Evolutionary conservation across 2,113 vertebrate genomes (phyloP), one percentile per base, ranked within the genome.

Genomic region (Damaliscus lunatus): DNA sequence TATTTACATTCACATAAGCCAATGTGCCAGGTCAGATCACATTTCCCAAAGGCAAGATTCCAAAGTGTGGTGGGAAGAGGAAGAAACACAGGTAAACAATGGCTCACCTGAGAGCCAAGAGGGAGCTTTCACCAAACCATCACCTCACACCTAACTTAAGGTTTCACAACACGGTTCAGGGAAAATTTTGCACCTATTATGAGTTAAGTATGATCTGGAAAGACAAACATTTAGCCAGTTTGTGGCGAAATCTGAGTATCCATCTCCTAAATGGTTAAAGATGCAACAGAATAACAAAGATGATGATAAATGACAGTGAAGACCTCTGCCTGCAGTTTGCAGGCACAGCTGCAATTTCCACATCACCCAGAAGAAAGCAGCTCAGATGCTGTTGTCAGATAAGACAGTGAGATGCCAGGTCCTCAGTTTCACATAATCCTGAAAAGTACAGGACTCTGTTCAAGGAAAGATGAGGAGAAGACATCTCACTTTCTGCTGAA

Each of bases 251-350:
- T 64, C 60, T 33, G 31, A 62, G 6, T 16, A 16, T 62, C 29
- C 29, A 16, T 7, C 60, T 62, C 6, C 60, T 33, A 33, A 62
- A 62, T 62, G 29, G 60, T 33, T 62, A 62, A 62, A 33, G 60
- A 33, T 7, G 31, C 3, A 64, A 33, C 14, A 33, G 14, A 64
- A 64, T 33, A 64, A 16, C 60, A 33, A 64, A 16, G 31, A 33
- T 0, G 14, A 64, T 16, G 60, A 33, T 33, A 2, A 7, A 64
- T 33, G 60, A 16, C 60, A 33, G 14, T 7, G 60, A 64, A 64
- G 31, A 33, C 31, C 6, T 31, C 60, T 16, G 29, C 0, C 29
- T 64, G 31, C 14, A 62, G 6, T 33, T 0, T 15, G 60, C 0
- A 0, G 13, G 60, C 29, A 8, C 60, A 8, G 60, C 7, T 33